Evolutionary conservation across 92 coral and sea anemone species (phyloP).

Genomic region (Palythoa heliodiscus): DNA sequence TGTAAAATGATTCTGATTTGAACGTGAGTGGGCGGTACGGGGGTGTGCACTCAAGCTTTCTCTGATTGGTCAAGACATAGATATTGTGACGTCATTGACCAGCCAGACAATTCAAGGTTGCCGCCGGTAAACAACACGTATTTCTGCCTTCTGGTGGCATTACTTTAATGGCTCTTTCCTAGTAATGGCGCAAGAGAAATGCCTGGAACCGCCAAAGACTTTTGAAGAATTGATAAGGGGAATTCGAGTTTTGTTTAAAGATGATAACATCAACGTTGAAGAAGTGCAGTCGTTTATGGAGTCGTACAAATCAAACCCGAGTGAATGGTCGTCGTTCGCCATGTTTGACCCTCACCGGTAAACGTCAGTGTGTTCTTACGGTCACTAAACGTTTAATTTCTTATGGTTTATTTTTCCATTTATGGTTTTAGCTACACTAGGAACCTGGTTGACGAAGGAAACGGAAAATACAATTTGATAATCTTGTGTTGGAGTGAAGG

Average conservation of each 20-base stretch:
- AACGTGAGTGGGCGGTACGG: slow-evolving; percentile 38
- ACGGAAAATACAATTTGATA: slow-evolving; percentile 92
- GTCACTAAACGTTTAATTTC: not conserved
- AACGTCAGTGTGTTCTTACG: not conserved
- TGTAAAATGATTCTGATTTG: no score
- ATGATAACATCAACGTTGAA: slow-evolving; percentile 78
- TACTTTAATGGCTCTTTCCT: not conserved
- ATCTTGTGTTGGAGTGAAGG: slow-evolving; percentile 98
- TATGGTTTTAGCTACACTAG: slow-evolving; percentile 75
- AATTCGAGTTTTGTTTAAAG: slow-evolving; percentile 76
- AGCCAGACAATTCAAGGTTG: not conserved
- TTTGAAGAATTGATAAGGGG: slow-evolving; percentile 72
- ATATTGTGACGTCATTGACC: slow-evolving; percentile 29
- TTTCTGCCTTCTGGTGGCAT: not conserved
- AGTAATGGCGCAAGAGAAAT: slow-evolving; percentile 57
- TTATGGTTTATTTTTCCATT: no score
- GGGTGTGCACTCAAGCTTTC: slow-evolving; percentile 3
- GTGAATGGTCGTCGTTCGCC: slow-evolving; percentile 89
- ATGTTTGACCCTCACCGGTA: slow-evolving; percentile 91
- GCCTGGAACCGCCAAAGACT: slow-evolving; percentile 62
- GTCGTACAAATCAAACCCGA: slow-evolving; percentile 75
- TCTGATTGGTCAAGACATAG: slow-evolving; percentile 12
- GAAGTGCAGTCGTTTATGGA: slow-evolving; percentile 75
- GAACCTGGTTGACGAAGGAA: slow-evolving; percentile 95
- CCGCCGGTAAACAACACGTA: not conserved